phyloP scores from a whole-genome alignment of 2,797 vertebrate species.

The Ara ararauna region DNA sequence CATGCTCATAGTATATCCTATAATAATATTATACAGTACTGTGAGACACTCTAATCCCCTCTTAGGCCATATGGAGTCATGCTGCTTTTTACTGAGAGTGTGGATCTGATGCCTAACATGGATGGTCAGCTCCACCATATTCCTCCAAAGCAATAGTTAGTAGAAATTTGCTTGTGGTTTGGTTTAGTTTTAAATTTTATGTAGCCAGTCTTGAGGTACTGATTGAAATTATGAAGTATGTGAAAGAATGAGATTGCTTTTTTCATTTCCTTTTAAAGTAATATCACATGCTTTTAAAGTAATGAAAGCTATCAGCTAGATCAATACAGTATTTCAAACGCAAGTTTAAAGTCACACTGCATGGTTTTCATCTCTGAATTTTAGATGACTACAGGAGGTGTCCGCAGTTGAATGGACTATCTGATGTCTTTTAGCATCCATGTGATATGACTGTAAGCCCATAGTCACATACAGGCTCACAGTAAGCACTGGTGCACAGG shows the following conservation, averaged over 20 bases:
- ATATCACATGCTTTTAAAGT: not conserved
- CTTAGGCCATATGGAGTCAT: not conserved
- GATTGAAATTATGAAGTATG: not conserved
- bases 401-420: not conserved
- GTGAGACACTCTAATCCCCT: not conserved
- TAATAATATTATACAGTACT: constrained; percentile 5
- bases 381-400: not conserved
- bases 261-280: not conserved
- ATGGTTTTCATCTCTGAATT: not conserved
- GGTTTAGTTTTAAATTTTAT: not conserved
- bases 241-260: not conserved
- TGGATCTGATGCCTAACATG: not conserved
- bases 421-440: not conserved
- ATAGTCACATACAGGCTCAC: fast-evolving
- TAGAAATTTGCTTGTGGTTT: not conserved
- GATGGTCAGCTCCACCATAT: not conserved
- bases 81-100: not conserved
- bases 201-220: not conserved
- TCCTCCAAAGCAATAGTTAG: not conserved
- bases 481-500: not conserved
- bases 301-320: not conserved
- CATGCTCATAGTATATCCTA: not conserved
- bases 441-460: fast-evolving
- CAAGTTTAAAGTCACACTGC: not conserved
- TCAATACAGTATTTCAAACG: not conserved